These are phyloP conservation scores for Ciconia stormi DNA, from an alignment of 2,113 vertebrate species.

Conservation along the genomic window DNA sequence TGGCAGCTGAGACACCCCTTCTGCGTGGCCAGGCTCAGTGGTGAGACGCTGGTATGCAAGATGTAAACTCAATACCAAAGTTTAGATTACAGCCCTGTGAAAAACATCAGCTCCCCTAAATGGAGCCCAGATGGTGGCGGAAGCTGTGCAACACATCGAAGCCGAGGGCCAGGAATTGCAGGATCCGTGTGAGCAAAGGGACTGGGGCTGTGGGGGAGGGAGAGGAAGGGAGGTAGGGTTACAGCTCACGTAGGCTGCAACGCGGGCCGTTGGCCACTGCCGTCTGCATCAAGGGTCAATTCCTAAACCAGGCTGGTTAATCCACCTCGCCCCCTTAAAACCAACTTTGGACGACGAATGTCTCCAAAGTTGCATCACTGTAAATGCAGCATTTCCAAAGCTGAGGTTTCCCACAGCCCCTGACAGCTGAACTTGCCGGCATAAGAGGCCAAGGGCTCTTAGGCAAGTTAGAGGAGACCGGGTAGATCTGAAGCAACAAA, in stretches of 20 bases:
- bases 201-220: neutral
- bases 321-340: neutral
- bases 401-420: neutral
- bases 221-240: neutral
- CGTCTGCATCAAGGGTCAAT: neutral
- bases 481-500: neutral
- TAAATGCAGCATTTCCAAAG: neutral
- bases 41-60: constrained; percentile 49
- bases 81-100: constrained; percentile 63
- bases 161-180: neutral
- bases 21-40: neutral
- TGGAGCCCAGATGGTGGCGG: constrained; percentile 67
- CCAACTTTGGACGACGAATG: neutral
- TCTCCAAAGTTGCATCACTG: neutral
- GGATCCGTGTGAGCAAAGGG: neutral
- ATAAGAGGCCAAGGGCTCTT: neutral
- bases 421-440: neutral
- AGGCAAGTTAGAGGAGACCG: neutral
- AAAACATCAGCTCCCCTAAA: constrained; percentile 70
- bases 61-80: constrained; percentile 52
- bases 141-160: neutral
- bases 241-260: neutral
- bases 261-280: neutral
- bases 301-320: neutral
- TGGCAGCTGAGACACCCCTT: neutral